A percentile compares a stretch with the other conserved stretches of the same genome.
Conservation (phyloP, 2,888 invertebrate species). For the Rhorus exstirpatorius region DNA sequence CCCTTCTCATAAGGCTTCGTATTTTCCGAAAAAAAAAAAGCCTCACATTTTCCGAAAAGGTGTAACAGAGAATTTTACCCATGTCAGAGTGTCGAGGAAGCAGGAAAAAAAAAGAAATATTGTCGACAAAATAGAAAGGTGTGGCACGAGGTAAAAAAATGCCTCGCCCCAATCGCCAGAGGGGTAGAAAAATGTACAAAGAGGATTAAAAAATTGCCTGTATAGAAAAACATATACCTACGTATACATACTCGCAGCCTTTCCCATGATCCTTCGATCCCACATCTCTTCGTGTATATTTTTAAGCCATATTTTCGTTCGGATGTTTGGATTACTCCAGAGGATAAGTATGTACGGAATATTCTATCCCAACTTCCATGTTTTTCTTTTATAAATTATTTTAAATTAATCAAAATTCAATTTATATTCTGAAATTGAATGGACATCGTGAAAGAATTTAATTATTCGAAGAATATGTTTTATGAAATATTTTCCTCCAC, state of each 20-base stretch:
- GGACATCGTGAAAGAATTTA: too few species aligned
- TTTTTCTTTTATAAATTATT: background rate
- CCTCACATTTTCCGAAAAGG: constrained; percentile 35
- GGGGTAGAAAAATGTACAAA: background rate
- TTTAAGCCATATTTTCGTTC: background rate
- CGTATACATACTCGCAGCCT: constrained; percentile 1
- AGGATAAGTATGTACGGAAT: background rate
- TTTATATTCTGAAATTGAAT: too few species aligned
- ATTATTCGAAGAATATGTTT: too few species aligned
- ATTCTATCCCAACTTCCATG: background rate
- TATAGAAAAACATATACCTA: background rate
- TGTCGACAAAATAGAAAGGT: constrained; percentile 11
- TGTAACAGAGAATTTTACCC: constrained; percentile 5
- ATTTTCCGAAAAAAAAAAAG: too few species aligned
- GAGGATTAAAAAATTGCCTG: constrained; percentile 3
- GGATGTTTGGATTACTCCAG: background rate
- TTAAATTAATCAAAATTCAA: background rate
- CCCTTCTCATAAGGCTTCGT: too few species aligned
- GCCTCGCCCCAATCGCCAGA: background rate
- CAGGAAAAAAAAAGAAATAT: constrained; percentile 18
- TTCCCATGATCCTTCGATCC: background rate
- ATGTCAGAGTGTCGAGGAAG: constrained; percentile 2
- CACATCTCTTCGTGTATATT: constrained; percentile 6
- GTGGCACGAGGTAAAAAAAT: background rate
- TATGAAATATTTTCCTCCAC: too few species aligned